phyloP scores from a whole-genome alignment of 2,888 invertebrate species.

The Hololepta plana region DNA sequence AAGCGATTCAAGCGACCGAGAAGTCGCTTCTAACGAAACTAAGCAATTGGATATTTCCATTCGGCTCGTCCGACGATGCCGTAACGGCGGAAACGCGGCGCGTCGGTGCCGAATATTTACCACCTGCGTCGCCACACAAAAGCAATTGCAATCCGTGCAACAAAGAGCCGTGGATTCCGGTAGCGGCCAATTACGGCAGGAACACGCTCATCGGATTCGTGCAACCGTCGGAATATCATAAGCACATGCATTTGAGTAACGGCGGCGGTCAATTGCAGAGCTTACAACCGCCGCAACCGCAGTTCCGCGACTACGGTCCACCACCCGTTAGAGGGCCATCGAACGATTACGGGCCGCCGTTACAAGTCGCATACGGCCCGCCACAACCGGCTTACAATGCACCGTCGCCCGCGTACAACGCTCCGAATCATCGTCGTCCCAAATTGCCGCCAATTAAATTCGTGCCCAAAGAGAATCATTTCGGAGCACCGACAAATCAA shows the following conservation, averaged over 20 bases:
- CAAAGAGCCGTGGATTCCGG: slow-evolving; percentile 65
- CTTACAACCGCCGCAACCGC: slow-evolving; percentile 2
- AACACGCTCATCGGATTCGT: slow-evolving; percentile 18
- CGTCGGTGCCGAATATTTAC: slow-evolving; percentile 11
- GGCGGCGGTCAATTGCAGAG: slow-evolving; percentile 4
- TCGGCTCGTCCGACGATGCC: slow-evolving; percentile 17
- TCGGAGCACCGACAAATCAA: slow-evolving; percentile 9
- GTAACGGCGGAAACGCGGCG: slow-evolving; percentile 11
- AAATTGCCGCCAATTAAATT: too few relatives aligned
- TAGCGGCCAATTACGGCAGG: slow-evolving; percentile 28
- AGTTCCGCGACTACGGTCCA: slow-evolving; percentile 4
- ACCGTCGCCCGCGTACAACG: slow-evolving; percentile 14
- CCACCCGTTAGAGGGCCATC: slow-evolving; percentile 4
- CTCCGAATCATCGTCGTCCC: slow-evolving; percentile 14
- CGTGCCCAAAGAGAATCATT: slow-evolving; percentile 7
- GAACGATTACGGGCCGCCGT: slow-evolving; percentile 6
- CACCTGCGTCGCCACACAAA: slow-evolving; percentile 10
- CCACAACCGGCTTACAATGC: slow-evolving; percentile 10
- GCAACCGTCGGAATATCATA: slow-evolving; percentile 12
- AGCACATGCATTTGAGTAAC: slow-evolving; percentile 3
- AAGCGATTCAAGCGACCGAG: background rate
- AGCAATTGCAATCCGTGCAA: slow-evolving; percentile 60
- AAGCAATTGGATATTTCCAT: slow-evolving; percentile 42
- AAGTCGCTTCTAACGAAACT: slow-evolving; percentile 40
- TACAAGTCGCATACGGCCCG: slow-evolving; percentile 7